phyloP scores from a whole-genome alignment of 2,113 vertebrate genomes.

The Scopus umbretta region DNA sequence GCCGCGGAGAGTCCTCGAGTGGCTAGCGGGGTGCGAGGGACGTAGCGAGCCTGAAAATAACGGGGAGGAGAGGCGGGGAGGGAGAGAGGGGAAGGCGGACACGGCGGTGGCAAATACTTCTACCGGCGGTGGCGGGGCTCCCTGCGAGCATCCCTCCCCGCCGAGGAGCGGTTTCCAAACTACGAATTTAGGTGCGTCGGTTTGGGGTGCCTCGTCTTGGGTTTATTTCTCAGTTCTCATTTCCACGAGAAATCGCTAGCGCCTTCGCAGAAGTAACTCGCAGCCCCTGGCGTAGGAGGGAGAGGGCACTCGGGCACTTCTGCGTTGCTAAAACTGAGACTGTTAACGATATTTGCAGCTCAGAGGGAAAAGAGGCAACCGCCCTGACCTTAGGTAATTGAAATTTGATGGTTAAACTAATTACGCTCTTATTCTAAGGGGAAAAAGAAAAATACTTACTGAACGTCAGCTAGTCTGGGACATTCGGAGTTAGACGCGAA shows the following conservation, averaged over 20 bases:
- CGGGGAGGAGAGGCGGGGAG: neutral
- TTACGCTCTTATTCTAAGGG: conserved; percentile 60
- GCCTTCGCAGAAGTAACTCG: neutral
- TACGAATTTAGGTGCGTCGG: neutral
- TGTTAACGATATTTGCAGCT: conserved; percentile 59
- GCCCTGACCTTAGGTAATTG: conserved; percentile 68
- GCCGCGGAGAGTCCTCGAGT: neutral
- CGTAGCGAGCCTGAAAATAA: neutral
- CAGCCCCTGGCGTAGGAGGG: neutral
- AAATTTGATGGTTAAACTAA: conserved; percentile 74
- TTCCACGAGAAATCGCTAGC: neutral
- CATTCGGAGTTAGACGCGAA: conserved; percentile 39
- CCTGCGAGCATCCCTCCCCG: neutral
- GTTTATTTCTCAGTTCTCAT: neutral
- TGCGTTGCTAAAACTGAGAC: conserved; percentile 38
- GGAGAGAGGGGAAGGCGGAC: neutral
- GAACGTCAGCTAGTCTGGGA: conserved; percentile 18
- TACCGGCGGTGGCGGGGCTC: neutral
- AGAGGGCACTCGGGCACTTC: conserved; percentile 17
- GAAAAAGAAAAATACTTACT: neutral
- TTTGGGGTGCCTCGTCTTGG: neutral
- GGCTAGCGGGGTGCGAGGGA: neutral
- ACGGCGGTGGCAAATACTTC: neutral
- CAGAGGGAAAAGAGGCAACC: conserved; percentile 35
- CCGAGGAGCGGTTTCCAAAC: neutral